Percentiles rank a stretch among this genome's conserved stretches.
These are phyloP conservation scores for Eulacestoma nigropectus DNA, from an alignment of 2,113 vertebrate species.

Conservation along the genomic window DNA sequence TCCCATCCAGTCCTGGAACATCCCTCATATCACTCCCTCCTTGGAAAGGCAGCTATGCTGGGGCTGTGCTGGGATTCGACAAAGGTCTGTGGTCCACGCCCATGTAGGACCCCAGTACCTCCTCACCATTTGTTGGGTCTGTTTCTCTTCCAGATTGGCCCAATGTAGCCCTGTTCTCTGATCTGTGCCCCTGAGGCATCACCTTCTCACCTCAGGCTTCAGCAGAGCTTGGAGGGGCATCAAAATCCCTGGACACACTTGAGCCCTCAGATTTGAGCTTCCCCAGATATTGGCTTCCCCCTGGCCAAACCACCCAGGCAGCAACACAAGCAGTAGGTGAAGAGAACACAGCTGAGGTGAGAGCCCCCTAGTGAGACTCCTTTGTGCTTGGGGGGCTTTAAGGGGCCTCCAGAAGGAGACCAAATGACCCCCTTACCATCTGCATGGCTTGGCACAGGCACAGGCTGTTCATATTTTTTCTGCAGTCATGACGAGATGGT, in stretches of 20 bases:
- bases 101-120: background rate
- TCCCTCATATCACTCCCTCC: rapidly evolving
- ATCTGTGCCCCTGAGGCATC: background rate
- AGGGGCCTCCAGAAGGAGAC: background rate
- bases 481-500: rapidly evolving
- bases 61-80: background rate
- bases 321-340: background rate
- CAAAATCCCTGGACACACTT: background rate
- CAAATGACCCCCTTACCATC: background rate
- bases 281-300: background rate
- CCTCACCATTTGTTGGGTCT: background rate
- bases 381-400: background rate
- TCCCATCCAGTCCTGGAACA: background rate
- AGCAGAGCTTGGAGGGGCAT: background rate
- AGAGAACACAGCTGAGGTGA: background rate
- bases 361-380: background rate
- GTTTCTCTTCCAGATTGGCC: background rate
- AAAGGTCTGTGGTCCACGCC: background rate
- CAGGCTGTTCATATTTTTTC: background rate
- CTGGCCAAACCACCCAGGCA: background rate
- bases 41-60: background rate
- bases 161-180: rapidly evolving
- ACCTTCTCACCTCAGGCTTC: background rate
- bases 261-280: background rate
- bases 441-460: background rate